Percentiles rank a stretch among this genome's conserved stretches.
These are phyloP conservation scores for Macquaria australasica DNA, from an alignment of 2,113 vertebrate genomes.

Conservation along the genomic window DNA sequence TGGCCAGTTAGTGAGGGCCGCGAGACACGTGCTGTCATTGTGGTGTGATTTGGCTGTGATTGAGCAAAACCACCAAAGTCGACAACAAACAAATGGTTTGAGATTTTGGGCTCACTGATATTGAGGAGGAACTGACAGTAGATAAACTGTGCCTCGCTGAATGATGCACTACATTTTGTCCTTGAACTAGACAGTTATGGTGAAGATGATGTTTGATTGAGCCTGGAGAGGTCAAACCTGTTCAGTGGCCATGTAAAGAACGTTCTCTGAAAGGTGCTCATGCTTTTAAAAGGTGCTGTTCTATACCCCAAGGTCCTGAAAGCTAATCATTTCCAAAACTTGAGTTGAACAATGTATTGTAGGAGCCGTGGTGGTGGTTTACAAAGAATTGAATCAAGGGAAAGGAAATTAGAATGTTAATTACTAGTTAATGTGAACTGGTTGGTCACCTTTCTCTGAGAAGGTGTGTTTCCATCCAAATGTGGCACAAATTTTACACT, in stretches of 20 bases:
- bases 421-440: background rate
- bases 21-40: background rate
- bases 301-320: background rate
- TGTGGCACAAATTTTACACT: background rate
- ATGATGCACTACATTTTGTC: background rate
- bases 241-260: background rate
- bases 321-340: background rate
- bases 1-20: background rate
- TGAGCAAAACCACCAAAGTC: background rate
- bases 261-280: background rate
- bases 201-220: constrained; percentile 20
- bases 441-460: background rate
- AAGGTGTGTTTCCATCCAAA: background rate
- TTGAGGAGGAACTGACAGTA: background rate
- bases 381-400: background rate
- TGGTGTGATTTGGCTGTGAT: background rate
- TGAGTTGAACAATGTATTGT: background rate
- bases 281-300: background rate
- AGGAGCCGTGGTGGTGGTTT: background rate
- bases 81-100: background rate
- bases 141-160: background rate
- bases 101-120: constrained; percentile 10
- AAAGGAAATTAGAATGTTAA: background rate
- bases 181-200: background rate
- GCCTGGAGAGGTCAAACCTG: background rate